A percentile compares a stretch with the other conserved stretches of the same genome.
Evolutionary conservation across 2,113 vertebrate genomes (phyloP).

Genomic region (Scalopus aquaticus): DNA sequence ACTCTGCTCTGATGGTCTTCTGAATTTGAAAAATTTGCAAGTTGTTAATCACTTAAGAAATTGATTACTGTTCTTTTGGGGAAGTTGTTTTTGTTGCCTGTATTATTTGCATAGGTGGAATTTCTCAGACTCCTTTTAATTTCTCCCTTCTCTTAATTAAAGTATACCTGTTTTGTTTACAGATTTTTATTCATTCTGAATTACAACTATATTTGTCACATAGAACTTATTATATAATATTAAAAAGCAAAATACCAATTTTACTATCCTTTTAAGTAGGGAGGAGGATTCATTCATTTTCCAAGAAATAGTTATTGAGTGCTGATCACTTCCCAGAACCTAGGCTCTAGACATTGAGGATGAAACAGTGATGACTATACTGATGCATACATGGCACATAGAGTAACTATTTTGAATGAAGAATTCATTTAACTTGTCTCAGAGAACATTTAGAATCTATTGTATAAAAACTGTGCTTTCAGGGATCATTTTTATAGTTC

Average conservation of each 20-base stretch:
- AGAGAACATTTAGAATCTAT: not conserved
- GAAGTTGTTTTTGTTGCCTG: not conserved
- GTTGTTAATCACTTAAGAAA: conserved; percentile 9
- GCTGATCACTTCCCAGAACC: not conserved
- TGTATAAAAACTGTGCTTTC: not conserved
- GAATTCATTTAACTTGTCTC: not conserved
- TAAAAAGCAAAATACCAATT: conserved; percentile 35
- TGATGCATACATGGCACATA: not conserved
- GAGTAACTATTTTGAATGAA: not conserved
- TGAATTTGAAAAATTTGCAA: conserved; percentile 40
- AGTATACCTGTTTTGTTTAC: conserved; percentile 2
- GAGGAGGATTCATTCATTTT: not conserved
- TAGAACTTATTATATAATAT: not conserved
- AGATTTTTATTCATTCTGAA: conserved; percentile 33
- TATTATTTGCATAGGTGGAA: not conserved
- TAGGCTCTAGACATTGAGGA: not conserved
- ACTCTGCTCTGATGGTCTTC: not conserved
- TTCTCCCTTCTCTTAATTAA: not conserved
- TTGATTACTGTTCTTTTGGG: not conserved
- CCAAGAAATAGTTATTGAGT: not conserved
- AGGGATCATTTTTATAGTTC: not conserved
- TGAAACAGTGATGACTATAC: not conserved
- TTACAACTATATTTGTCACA: not conserved
- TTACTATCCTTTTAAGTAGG: conserved; percentile 14
- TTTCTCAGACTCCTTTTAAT: conserved; percentile 31